Evolutionary conservation across 2,888 invertebrate species (phyloP), one percentile per base, ranked within the genome.

Genomic region (Drosophila algonquin): DNA sequence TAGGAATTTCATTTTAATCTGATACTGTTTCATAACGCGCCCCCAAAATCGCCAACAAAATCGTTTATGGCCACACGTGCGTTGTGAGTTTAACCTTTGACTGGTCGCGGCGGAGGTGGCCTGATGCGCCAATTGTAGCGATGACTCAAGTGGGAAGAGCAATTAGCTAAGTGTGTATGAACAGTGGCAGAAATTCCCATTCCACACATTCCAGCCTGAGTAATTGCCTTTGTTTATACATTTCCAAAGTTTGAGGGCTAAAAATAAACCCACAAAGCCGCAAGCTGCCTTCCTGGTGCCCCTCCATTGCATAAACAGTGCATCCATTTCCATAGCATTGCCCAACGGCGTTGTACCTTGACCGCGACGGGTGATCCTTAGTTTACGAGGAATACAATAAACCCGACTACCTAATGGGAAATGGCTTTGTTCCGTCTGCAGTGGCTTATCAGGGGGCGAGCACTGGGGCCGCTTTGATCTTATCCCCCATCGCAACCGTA

Each of bases 261-360:
- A 56, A 67, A 67, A 67, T 67, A 67, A 67, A 54, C 56, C 8
- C 10, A 16, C 56, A 51, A 51, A 67, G 56, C 56, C 56, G 51
- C 56, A 67, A 12, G 56, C 24, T 68, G 45, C n/a, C 32, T n/a
- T 35, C 18, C 8, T 16, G 16, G 8, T 35, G 12, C 32, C 18
- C 30, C 24, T 14, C 14, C 32, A 30, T 35, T 55, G 55, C 69
- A 68, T 65, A 65, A 64, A 21, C 64, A 64, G 46, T 14, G 52
- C 67, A 67, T 67, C 56, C 56, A 67, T 67, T 67, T 68, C 67
- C 67, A 67, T 67, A 68, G 5, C 45, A 56, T 56, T 69, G 45
- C 50, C 67, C 32, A 18, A 32, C 24, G 63, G 2, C 14, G 48
- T 14, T 24, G 21, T 7, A 40, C 40, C 30, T 61, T 12, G 6